These are phyloP conservation scores for Polyploca ridens DNA, from an alignment of 2,888 invertebrate genomes.

Conservation along the genomic window DNA sequence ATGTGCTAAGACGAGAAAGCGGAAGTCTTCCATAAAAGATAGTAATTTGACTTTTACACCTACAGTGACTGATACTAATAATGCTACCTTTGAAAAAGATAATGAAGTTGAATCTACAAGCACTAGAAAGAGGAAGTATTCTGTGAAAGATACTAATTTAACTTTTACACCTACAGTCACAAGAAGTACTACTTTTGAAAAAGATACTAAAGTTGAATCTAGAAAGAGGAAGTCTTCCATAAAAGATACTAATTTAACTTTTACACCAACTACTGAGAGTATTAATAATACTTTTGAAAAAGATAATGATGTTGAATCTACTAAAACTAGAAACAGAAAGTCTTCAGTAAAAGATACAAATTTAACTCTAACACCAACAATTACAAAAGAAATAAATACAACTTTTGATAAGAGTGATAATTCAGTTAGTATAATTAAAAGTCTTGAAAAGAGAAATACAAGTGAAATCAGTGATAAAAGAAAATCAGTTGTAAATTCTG, in stretches of 20 bases:
- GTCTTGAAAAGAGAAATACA: constrained; percentile 21
- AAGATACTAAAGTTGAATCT: neutral
- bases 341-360: neutral
- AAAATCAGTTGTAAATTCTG: neutral
- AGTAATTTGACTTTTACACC: neutral
- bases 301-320: neutral
- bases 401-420: constrained; percentile 27
- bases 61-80: neutral
- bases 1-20: neutral
- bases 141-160: neutral
- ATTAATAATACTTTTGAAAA: neutral
- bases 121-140: neutral
- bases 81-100: neutral
- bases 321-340: neutral
- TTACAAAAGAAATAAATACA: constrained; percentile 23
- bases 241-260: neutral
- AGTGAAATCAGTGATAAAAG: neutral
- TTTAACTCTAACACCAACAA: neutral
- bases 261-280: neutral
- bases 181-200: neutral
- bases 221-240: neutral
- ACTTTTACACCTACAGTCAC: too few species aligned
- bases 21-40: neutral
- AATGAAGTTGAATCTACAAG: neutral
- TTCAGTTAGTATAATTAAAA: neutral